Evolutionary conservation across 2,888 invertebrate species (phyloP).

Genomic region (Euzophera pinguis): DNA sequence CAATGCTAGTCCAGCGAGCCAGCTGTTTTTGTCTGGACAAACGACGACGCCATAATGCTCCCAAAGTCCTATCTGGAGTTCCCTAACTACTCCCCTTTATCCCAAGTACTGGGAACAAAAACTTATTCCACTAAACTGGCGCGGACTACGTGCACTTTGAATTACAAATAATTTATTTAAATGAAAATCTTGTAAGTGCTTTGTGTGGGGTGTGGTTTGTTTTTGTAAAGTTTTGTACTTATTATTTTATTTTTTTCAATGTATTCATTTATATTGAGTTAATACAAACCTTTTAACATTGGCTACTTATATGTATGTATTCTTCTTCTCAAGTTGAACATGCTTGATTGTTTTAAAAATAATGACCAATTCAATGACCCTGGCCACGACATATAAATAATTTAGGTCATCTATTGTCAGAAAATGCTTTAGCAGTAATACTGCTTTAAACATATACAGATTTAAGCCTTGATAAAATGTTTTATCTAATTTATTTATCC

Average conservation of each 20-base stretch:
- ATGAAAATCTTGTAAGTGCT: not conserved
- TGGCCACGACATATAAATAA: conserved; percentile 16
- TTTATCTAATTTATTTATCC: conserved; percentile 20
- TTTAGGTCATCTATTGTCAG: conserved; percentile 40
- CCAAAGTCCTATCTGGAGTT: conserved; percentile 1
- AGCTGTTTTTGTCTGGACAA: not conserved
- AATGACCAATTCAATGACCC: too few species aligned
- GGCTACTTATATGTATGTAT: too few species aligned
- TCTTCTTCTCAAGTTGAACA: too few species aligned
- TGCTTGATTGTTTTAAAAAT: too few species aligned
- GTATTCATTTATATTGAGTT: too few species aligned
- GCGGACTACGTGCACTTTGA: not conserved
- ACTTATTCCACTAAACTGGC: not conserved
- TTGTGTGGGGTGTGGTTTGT: not conserved
- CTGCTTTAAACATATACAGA: conserved; percentile 47
- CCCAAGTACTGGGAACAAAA: not conserved
- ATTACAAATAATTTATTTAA: not conserved
- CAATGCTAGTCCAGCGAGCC: not conserved
- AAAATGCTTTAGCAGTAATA: conserved; percentile 34
- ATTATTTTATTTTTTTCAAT: too few species aligned
- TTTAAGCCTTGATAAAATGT: conserved; percentile 41
- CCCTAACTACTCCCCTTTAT: conserved; percentile 3
- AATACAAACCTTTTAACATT: too few species aligned
- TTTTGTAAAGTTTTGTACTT: too few species aligned
- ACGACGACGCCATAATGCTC: not conserved